Evolutionary conservation across 2,888 invertebrate genomes (phyloP).

Genomic region (Chrysolina oricalcia): DNA sequence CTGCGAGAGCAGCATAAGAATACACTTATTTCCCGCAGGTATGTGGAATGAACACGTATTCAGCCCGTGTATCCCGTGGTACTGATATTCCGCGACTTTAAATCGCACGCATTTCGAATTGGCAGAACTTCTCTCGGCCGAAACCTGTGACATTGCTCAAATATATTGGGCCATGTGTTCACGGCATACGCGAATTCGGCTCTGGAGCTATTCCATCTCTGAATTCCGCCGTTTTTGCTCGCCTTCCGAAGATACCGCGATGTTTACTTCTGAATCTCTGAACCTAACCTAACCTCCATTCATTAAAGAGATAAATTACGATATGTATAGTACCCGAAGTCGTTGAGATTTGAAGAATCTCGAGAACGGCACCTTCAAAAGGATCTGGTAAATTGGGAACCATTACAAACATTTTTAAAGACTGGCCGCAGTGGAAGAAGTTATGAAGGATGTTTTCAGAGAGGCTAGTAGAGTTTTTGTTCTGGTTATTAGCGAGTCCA

Average conservation of each 20-base stretch:
- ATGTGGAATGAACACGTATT: constrained; percentile 26
- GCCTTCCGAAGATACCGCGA: constrained; percentile 27
- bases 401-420: constrained; percentile 69
- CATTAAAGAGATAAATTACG: constrained; percentile 21
- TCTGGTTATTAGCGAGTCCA: constrained; percentile 66
- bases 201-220: constrained; percentile 44
- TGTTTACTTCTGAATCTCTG: background rate
- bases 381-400: constrained; percentile 68
- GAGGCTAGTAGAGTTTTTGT: constrained; percentile 67
- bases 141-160: constrained; percentile 65
- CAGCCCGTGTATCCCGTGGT: constrained; percentile 15
- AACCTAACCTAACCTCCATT: constrained; percentile 9
- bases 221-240: constrained; percentile 61
- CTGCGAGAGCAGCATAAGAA: constrained; percentile 49
- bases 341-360: constrained; percentile 35
- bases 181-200: constrained; percentile 49
- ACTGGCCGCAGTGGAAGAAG: constrained; percentile 57
- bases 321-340: constrained; percentile 27
- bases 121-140: constrained; percentile 24
- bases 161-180: constrained; percentile 62
- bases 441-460: constrained; percentile 65
- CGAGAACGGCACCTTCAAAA: constrained; percentile 52
- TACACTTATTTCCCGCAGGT: constrained; percentile 60
- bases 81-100: background rate
- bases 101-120: constrained; percentile 10